These are phyloP conservation scores for Venustoraphidia nigricollis DNA, from an alignment of 2,888 invertebrate genomes.

Conservation along the genomic window DNA sequence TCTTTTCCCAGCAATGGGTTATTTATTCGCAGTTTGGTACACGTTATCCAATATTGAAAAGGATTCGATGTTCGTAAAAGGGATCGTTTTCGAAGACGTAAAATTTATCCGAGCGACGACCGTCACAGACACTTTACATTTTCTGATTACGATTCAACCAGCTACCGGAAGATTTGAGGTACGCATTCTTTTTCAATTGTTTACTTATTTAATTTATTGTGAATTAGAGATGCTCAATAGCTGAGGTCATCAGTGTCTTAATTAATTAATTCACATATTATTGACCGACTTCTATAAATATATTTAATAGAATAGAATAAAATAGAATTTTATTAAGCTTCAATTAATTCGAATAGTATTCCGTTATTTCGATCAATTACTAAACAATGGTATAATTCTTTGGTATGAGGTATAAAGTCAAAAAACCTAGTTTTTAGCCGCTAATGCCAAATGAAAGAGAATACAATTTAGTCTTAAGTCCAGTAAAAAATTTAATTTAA, in stretches of 20 bases:
- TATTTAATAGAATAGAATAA: too few relatives aligned
- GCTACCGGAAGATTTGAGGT: conserved; percentile 27
- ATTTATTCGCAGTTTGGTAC: conserved; percentile 34
- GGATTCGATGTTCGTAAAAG: conserved; percentile 27
- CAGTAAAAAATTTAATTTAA: too few relatives aligned
- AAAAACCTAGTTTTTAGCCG: too few relatives aligned
- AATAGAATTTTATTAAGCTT: too few relatives aligned
- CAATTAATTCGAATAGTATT: too few relatives aligned
- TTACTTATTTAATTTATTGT: conserved; percentile 7
- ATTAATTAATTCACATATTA: conserved; percentile 42
- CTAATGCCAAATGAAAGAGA: too few relatives aligned
- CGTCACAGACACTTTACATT: conserved; percentile 23
- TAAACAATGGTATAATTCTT: too few relatives aligned
- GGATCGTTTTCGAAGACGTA: conserved; percentile 42
- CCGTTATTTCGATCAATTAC: too few relatives aligned
- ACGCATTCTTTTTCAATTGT: conserved; percentile 6
- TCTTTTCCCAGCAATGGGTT: conserved; percentile 47
- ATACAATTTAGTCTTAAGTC: too few relatives aligned
- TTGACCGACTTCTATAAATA: too few relatives aligned
- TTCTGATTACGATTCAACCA: conserved; percentile 25
- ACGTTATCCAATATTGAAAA: conserved; percentile 29
- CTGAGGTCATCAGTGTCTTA: conserved; percentile 38
- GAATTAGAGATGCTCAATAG: too few relatives aligned
- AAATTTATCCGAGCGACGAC: conserved; percentile 40
- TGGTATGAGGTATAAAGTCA: too few relatives aligned